A percentile compares a stretch with the other conserved stretches of the same genome.
phyloP scores from a whole-genome alignment of 2,888 invertebrate species.

The Eristalis tenax region DNA sequence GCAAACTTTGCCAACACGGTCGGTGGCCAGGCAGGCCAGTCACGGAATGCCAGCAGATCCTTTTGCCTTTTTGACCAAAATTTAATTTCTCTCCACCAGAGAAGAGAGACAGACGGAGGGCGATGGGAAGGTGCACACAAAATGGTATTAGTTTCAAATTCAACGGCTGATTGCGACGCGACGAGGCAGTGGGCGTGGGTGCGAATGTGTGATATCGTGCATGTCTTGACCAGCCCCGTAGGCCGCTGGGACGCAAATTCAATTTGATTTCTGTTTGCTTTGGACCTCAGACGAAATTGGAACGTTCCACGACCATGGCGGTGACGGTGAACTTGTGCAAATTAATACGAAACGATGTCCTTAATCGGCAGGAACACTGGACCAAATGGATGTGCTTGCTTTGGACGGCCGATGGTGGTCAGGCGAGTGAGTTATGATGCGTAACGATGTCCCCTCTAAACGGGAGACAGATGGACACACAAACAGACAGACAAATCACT shows the following conservation, averaged over 20 bases:
- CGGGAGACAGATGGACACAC: no score
- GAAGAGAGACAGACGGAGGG: not conserved
- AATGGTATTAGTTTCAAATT: slow-evolving; percentile 38
- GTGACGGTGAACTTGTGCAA: no score
- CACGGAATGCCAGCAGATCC: not conserved
- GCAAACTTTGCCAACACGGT: not conserved
- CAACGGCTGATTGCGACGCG: slow-evolving; percentile 1
- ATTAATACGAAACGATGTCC: not conserved
- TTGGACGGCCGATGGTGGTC: no score
- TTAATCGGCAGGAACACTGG: no score
- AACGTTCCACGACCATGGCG: no score
- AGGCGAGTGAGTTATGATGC: no score
- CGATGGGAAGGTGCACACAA: not conserved
- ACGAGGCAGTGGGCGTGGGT: not conserved
- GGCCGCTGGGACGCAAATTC: not conserved
- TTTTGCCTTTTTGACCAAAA: slow-evolving; percentile 1
- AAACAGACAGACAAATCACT: slow-evolving; percentile 14
- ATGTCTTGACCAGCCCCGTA: not conserved
- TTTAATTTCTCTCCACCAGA: not conserved
- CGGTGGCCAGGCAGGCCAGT: not conserved
- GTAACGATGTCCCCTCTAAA: no score
- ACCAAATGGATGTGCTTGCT: no score
- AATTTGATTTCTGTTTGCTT: not conserved
- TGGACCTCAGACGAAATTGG: not conserved
- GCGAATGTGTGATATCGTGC: not conserved